Conservation (phyloP, 2,888 invertebrate genomes). For the Luffia ferchaultella region DNA sequence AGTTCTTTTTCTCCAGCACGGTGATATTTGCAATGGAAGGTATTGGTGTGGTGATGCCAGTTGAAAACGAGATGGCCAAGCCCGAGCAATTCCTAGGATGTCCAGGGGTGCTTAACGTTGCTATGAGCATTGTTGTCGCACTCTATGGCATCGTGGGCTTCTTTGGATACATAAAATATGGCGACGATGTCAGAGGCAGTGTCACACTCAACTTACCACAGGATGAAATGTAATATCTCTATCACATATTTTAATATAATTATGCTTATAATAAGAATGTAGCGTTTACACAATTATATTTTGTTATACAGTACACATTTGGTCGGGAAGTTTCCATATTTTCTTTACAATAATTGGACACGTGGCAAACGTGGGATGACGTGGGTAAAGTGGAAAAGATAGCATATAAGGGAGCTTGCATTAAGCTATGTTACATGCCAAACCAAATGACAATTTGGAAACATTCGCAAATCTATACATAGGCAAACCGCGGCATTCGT, state of each 20-base stretch:
- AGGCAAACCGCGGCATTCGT: too few species aligned
- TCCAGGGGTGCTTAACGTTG: slow-evolving; percentile 85
- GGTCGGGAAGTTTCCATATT: too few species aligned
- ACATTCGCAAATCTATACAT: too few species aligned
- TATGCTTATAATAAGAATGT: too few species aligned
- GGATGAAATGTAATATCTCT: slow-evolving; percentile 64
- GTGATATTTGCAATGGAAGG: slow-evolving; percentile 98
- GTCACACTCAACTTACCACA: slow-evolving; percentile 85
- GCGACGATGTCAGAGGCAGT: slow-evolving; percentile 73
- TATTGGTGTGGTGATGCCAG: slow-evolving; percentile 91
- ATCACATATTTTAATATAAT: too few species aligned
- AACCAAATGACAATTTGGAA: too few species aligned
- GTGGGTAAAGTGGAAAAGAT: too few species aligned
- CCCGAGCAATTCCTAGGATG: slow-evolving; percentile 82
- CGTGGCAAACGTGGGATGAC: not conserved
- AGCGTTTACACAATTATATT: too few species aligned
- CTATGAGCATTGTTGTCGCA: slow-evolving; percentile 81
- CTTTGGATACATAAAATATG: slow-evolving; percentile 89
- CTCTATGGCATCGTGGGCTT: slow-evolving; percentile 87
- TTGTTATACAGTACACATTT: too few species aligned
- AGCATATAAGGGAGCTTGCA: too few species aligned
- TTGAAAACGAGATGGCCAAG: slow-evolving; percentile 90
- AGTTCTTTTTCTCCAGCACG: slow-evolving; percentile 78
- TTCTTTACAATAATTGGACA: not conserved
- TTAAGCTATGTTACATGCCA: too few species aligned